These are phyloP conservation scores for Hydrophis major DNA, from an alignment of 2,797 vertebrate species.

Conservation along the genomic window DNA sequence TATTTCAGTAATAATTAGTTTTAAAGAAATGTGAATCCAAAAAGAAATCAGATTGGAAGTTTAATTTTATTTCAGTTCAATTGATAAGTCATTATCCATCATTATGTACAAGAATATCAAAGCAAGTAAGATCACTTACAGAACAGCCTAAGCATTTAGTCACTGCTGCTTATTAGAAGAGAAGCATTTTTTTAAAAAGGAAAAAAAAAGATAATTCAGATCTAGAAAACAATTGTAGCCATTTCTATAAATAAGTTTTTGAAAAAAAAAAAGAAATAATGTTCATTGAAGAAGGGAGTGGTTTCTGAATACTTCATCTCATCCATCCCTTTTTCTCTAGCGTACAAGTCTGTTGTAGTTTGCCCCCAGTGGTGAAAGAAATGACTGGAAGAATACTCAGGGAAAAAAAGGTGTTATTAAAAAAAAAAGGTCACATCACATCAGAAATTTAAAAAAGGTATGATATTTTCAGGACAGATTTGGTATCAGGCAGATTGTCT, in stretches of 20 bases:
- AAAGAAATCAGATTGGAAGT: background rate
- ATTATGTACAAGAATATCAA: background rate
- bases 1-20: background rate
- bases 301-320: background rate
- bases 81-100: background rate
- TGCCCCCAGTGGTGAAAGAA: background rate
- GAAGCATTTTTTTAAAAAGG: background rate
- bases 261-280: background rate
- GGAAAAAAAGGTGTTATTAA: background rate
- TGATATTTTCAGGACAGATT: background rate
- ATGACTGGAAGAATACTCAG: background rate
- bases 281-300: background rate
- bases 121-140: background rate
- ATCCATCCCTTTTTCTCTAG: background rate
- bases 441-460: background rate
- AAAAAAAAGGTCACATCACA: background rate
- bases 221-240: background rate
- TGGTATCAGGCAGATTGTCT: background rate
- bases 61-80: background rate
- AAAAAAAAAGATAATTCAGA: background rate
- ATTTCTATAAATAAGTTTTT: background rate
- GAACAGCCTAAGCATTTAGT: background rate
- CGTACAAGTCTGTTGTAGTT: background rate
- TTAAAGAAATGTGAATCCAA: background rate
- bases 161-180: background rate